These are phyloP conservation scores for Colossoma macropomum DNA, from an alignment of 2,113 vertebrate genomes.

Conservation along the genomic window DNA sequence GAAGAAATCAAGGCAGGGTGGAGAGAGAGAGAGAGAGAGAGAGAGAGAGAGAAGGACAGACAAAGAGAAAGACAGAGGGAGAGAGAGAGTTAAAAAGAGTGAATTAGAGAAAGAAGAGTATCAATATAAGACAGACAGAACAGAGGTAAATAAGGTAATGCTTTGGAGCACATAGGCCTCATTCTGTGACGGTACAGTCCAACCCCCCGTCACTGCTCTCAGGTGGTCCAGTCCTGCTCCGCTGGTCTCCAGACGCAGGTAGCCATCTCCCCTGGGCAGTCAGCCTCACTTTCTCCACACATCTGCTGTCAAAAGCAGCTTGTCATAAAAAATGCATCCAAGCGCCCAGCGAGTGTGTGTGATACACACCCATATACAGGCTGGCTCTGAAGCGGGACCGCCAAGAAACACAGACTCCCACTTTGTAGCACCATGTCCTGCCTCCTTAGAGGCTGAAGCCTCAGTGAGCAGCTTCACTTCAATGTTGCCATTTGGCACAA, in stretches of 20 bases:
- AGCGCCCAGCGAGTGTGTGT: not conserved
- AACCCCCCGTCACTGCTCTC: constrained; percentile 12
- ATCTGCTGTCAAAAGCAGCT: constrained; percentile 40
- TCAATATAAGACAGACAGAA: not conserved
- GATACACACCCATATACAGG: constrained; percentile 17
- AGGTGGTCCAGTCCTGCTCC: constrained; percentile 10
- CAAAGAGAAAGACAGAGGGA: not conserved
- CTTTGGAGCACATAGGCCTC: not conserved
- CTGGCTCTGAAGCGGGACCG: not conserved
- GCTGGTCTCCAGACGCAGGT: constrained; percentile 21
- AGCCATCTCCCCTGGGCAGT: constrained; percentile 40
- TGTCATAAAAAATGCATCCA: constrained; percentile 50
- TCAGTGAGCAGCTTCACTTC: too few relatives aligned
- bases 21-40: constrained; percentile 1
- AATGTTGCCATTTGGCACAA: too few relatives aligned
- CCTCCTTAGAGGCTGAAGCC: not conserved
- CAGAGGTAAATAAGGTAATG: constrained; percentile 35
- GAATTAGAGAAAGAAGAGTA: not conserved
- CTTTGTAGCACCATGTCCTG: constrained; percentile 21
- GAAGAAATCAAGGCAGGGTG: constrained; percentile 36
- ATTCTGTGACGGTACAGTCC: constrained; percentile 6
- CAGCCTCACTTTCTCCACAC: constrained; percentile 30
- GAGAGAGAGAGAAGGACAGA: constrained; percentile 4
- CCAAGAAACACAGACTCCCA: constrained; percentile 3
- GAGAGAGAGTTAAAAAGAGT: not conserved